Evolutionary conservation across 2,888 invertebrate genomes (phyloP), one percentile per base, ranked within the genome.

Genomic region (Clepsis dumicolana): DNA sequence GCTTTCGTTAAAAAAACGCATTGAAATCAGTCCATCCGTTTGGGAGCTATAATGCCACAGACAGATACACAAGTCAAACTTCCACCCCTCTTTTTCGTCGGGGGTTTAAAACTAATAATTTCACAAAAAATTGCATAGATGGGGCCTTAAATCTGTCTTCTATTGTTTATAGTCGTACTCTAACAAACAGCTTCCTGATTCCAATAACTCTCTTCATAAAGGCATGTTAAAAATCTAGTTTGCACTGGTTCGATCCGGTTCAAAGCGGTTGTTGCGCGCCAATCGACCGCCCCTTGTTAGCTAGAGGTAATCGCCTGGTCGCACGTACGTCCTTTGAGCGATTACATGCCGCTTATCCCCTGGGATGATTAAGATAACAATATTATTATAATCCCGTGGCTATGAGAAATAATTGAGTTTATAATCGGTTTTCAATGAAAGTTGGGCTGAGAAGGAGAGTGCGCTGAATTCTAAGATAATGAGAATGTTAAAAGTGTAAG

Each of bases 281-380:
- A 18, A 64, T 56, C 25, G 29, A 32, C 1, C 56, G 10, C 50
- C 56, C 54, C 62, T 38, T 62, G 62, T 62, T 56, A n/a, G n/a
- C n/a, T n/a, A 44, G 44, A 21, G 32, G 35, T 50, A 50, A 65
- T 59, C 35, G 50, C 50, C 16, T 64, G 27, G 32, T 56, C 25
- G 63, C 52, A 53, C 64, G 64, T 44, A 21, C 29, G 21, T n/a
- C 65, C 65, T 65, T 65, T 65, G 65, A 65, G 35, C 14, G 65
- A 65, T 59, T 59, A 59, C 32, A 35, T 14, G 25, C 24, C 4
- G 35, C 35, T 38, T 29, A 35, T 14, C 24, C 35, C 35, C 3
- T 21, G 16, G 48, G 14, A 21, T 48, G 21, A 48, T 48, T 48
- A 48, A 48, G 48, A 48, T 41, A n/a, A n/a, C n/a, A n/a, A n/a